Base-by-base conservation (phyloP, 2,113 vertebrate genomes). In the Psilopogon haemacephalus region DNA sequence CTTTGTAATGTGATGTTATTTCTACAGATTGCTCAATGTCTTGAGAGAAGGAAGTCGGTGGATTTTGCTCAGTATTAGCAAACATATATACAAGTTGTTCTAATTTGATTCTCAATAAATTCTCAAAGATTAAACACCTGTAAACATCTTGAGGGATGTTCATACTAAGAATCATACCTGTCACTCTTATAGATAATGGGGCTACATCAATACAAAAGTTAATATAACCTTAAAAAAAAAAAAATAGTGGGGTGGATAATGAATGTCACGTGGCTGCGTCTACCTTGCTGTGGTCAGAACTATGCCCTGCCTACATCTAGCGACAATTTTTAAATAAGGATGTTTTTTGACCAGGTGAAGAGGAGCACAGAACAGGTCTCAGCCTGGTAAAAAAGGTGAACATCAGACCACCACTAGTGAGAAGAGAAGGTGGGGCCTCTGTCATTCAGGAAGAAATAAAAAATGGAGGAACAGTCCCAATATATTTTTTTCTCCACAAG, bases 381-480 rank as follows among this genome's bases (percentile, higher is more conserved):
- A 9, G 30, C 26, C 44, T 30, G 55, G 18, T 46, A 56, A 62
- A 42, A 27, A 18, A 64, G 55, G 9, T 20, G 13, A 48, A 44
- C 1, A 1, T 56, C 23, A 64, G 54, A 50, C 2, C 27, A 27
- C 2, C 1, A 2, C 8, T 59, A 72, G 62, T n/a, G 20, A 76
- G 30, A 72, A 24, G 23, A 78, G 35, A 35, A 65, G 35, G n/a
- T 18, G 3, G 12, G 8, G 40, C 12, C 9, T 68, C 71, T 82
- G 60, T 9, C 32, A 7, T 19, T 20, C n/a, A 7, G 33, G 16
- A 64, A 85, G 13, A 0, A 2, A 13, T 5, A 27, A 7, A 30
- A 27, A 30, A 83, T 83, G 20, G 4, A 76, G 12, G 11, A 88
- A 35, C 3, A 17, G 11, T 19, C 54, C 38, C 40, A 28, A 2